Percentiles rank a stretch among this genome's conserved stretches.
phyloP scores from a whole-genome alignment of 2,113 vertebrate genomes.

The Colistium nudipinnis region DNA sequence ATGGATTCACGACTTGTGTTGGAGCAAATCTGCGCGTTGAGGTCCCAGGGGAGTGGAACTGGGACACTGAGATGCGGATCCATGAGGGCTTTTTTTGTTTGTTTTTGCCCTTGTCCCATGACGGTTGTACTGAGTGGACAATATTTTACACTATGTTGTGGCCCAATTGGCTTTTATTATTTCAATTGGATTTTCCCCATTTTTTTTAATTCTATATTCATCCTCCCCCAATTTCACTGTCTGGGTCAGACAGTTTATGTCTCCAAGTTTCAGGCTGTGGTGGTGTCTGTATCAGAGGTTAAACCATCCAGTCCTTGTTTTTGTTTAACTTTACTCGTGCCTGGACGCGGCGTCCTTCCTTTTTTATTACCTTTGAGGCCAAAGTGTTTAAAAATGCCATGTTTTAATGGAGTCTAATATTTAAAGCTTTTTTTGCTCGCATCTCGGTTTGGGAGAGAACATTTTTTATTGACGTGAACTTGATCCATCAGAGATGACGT shows the following conservation, averaged over 20 bases:
- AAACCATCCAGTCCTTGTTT: not conserved
- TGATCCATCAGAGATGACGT: too few species aligned
- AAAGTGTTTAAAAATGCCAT: not conserved
- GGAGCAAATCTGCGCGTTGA: not conserved
- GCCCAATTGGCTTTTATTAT: not conserved
- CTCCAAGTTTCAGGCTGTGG: slow-evolving; percentile 1
- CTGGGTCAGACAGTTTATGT: not conserved
- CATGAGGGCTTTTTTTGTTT: not conserved
- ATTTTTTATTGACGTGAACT: slow-evolving; percentile 1
- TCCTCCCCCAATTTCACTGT: not conserved
- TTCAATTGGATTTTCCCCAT: not conserved
- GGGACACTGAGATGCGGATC: not conserved
- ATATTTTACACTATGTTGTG: not conserved
- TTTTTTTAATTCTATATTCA: not conserved
- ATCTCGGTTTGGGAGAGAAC: not conserved
- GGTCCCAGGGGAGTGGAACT: not conserved
- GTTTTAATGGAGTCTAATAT: not conserved
- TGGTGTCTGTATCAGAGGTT: not conserved
- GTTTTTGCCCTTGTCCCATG: not conserved
- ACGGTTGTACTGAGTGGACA: not conserved
- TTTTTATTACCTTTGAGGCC: not conserved
- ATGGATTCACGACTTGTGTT: not conserved
- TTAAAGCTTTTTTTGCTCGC: not conserved
- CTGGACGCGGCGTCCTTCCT: not conserved
- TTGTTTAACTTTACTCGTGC: not conserved